A percentile compares a stretch with the other conserved stretches of the same genome.
Conservation (phyloP, 2,797 vertebrate genomes). For the Discoglossus pictus region DNA sequence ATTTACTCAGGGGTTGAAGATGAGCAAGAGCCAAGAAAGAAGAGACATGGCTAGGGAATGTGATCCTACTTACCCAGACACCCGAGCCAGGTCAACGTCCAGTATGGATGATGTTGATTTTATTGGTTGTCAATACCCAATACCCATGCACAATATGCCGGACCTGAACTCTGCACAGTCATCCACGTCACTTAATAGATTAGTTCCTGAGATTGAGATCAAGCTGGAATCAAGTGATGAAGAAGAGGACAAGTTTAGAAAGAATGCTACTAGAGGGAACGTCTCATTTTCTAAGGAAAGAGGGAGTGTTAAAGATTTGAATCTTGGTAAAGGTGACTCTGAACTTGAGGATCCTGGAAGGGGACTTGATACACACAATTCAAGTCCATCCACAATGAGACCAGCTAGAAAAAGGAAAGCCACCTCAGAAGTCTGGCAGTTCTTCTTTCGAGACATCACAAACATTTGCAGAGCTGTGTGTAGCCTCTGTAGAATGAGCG, state of each 20-base stretch:
- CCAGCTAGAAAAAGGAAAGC: constrained; percentile 32
- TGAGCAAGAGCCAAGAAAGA: neutral
- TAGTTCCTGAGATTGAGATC: constrained; percentile 31
- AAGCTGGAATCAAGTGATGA: constrained; percentile 34
- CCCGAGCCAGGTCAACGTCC: neutral
- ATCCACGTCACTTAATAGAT: neutral
- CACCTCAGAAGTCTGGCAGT: constrained; percentile 38
- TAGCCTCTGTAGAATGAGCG: constrained; percentile 9
- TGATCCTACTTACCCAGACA: neutral
- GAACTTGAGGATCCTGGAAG: constrained; percentile 6
- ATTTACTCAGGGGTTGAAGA: too few relatives aligned
- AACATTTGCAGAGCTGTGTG: constrained; percentile 31
- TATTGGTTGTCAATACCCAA: neutral
- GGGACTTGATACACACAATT: neutral
- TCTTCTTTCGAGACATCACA: constrained; percentile 4
- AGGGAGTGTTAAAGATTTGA: neutral
- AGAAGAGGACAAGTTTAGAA: constrained; percentile 16
- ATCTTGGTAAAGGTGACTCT: neutral
- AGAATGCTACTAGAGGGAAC: neutral
- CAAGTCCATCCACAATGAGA: neutral
- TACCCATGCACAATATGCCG: neutral
- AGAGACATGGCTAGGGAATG: neutral
- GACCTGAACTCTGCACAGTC: neutral
- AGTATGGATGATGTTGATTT: neutral
- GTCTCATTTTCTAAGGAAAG: neutral